Conservation (phyloP, 2,113 vertebrate genomes). For the Bufo bufo region DNA sequence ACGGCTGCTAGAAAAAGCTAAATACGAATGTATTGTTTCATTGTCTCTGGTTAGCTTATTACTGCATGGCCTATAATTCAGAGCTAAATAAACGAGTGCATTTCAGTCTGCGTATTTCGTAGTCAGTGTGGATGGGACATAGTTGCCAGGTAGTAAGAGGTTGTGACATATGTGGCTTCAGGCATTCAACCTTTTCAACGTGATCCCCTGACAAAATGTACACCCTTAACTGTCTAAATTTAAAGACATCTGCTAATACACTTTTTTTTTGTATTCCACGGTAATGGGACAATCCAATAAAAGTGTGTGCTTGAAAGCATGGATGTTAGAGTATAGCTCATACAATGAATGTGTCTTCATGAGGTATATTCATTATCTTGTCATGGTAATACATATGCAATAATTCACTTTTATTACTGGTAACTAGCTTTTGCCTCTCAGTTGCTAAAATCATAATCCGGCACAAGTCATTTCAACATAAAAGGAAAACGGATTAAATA, state of each 20-base stretch:
- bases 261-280: conserved; percentile 47
- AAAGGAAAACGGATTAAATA: conserved; percentile 37
- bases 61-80: conserved; percentile 6
- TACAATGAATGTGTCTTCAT: conserved; percentile 43
- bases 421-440: conserved; percentile 40
- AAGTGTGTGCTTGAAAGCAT: conserved; percentile 39
- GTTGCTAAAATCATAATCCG: conserved; percentile 40
- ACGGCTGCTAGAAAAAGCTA: background rate
- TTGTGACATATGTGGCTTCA: conserved; percentile 58
- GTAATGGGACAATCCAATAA: conserved; percentile 56
- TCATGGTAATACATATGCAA: conserved; percentile 44
- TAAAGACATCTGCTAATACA: conserved; percentile 58
- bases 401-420: conserved; percentile 47
- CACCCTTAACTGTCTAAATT: conserved; percentile 58
- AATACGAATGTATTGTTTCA: background rate
- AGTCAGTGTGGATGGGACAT: conserved; percentile 51
- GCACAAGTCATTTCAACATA: background rate
- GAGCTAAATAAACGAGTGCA: conserved; percentile 16
- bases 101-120: conserved; percentile 40
- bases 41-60: conserved; percentile 35
- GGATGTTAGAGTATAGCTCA: conserved; percentile 23
- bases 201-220: conserved; percentile 59
- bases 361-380: conserved; percentile 54
- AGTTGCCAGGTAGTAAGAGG: conserved; percentile 54
- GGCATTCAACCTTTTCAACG: conserved; percentile 58